Conservation (phyloP, 2,113 vertebrate species). For the Abramis brama region DNA sequence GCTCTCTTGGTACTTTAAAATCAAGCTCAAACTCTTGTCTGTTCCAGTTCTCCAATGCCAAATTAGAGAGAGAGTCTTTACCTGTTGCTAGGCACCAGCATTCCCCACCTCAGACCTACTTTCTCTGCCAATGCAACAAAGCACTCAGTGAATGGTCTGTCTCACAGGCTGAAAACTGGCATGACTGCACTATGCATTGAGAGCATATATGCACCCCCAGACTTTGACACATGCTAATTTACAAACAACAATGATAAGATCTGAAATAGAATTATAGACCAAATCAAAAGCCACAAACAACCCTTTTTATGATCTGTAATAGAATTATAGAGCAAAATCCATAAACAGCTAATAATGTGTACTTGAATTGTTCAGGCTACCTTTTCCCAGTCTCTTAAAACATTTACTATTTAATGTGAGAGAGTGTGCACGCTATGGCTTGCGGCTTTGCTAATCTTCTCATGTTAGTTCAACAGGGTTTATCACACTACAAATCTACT, state of each 20-base stretch:
- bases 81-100: conserved; percentile 64
- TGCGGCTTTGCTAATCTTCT: not conserved
- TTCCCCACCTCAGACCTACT: conserved; percentile 45
- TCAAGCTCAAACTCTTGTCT: conserved; percentile 28
- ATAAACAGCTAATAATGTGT: not conserved
- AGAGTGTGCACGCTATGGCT: not conserved
- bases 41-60: conserved; percentile 22
- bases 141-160: conserved; percentile 1
- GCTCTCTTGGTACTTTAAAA: not conserved
- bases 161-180: conserved; percentile 5
- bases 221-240: not conserved
- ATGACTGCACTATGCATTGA: not conserved
- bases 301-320: too few species aligned
- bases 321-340: not conserved
- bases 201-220: not conserved
- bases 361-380: not conserved
- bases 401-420: not conserved
- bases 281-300: too few species aligned
- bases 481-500: conserved; percentile 3
- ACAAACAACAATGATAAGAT: not conserved
- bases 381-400: conserved; percentile 2
- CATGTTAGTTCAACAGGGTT: conserved; percentile 16
- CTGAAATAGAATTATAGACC: not conserved
- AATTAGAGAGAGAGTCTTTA: conserved; percentile 43
- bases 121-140: conserved; percentile 33